Base-by-base conservation (phyloP, 2,888 invertebrate genomes). In the Arctia plantaginis region DNA sequence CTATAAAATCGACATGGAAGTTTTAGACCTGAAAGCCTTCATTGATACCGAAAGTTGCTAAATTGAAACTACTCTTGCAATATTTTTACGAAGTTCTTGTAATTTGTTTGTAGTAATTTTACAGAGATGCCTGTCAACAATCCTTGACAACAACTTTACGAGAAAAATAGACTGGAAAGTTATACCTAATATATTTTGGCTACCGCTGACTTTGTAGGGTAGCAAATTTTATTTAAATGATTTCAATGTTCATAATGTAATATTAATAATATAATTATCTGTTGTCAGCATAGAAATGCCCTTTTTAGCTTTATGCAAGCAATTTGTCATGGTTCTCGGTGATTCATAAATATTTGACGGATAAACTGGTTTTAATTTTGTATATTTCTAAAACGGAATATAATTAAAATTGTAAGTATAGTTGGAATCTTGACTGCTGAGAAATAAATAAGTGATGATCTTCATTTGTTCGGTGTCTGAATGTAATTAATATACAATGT, bases 1-100 rank as follows among this genome's bases (percentile, higher is more conserved):
- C 78, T 79, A 65, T 79, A n/a, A 18, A 0, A 18, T 1, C 15
- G 8, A 30, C 12, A 15, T 23, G n/a, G 66, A 77, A 79, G 33
- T 47, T 41, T 30, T 41, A 74, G 75, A 84, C 77, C 41, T 68
- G 62, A 77, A 82, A 89, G 89, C 87, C 86, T 89, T 75, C 86
- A 72, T 72, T 73, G 84, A 79, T 76, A 77, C 84, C 78, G 82
- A 82, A 78, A 80, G 84, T 85, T 83, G 75, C 80, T 41, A 69
- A 82, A 77, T 59, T 76, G 70, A 51, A 72, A 77, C 77, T 33
- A 70, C 64, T 35, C 3, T 23, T 10, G 27, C 78, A 79, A 77
- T 51, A 3, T 76, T 73, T 73, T 33, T 69, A 65, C 55, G 59
- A 69, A 75, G 67, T 47, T 67, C 30, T 20, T 66, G 44, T 73